Base-by-base conservation (phyloP, 2,888 invertebrate species). In the Clivina fossor region DNA sequence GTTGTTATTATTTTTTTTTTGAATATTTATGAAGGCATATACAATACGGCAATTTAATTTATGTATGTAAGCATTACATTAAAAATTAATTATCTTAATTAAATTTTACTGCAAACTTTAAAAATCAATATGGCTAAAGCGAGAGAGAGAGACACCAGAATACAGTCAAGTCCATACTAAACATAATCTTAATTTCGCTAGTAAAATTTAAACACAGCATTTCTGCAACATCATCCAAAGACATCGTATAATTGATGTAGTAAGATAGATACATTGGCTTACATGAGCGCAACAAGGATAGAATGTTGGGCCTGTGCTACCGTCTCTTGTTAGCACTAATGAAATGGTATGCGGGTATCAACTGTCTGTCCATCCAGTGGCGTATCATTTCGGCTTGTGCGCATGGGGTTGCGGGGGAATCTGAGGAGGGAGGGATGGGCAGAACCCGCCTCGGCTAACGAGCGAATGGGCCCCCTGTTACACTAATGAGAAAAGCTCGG, bases 401-500 rank as follows among this genome's bases (percentile, higher is more conserved):
- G 5, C 26, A 32, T n/a, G 32, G 32, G 32, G n/a, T 32, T n/a
- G n/a, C 22, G 16, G 38, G 43, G 43, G 26, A 9, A n/a, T n/a
- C n/a, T n/a, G n/a, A n/a, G 4, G 43, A 16, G 18, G 41, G 44
- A 1, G 11, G n/a, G 20, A 26, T 7, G 5, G 26, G 26, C 26
- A 26, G 9, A 7, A 5, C 8, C 26, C 5, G 26, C 5, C 26
- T 24, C 8, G 44, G 40, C 54, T 70, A 70, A 70, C 70, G 71
- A 71, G 69, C 68, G 68, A 69, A 58, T 69, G 68, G 66, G n/a
- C n/a, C 68, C 68, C 67, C 70, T 69, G 69, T 70, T 70, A 70
- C 70, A 69, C 70, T 72, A 72, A 72, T 72, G 72, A 71, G 71
- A 70, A 71, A 71, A 71, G 69, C 71, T 71, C 67, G 70, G 68